Evolutionary conservation across 92 coral and sea anemone genomes (phyloP), one percentile per base, ranked within the genome.

Genomic region (Siderastrea siderea): DNA sequence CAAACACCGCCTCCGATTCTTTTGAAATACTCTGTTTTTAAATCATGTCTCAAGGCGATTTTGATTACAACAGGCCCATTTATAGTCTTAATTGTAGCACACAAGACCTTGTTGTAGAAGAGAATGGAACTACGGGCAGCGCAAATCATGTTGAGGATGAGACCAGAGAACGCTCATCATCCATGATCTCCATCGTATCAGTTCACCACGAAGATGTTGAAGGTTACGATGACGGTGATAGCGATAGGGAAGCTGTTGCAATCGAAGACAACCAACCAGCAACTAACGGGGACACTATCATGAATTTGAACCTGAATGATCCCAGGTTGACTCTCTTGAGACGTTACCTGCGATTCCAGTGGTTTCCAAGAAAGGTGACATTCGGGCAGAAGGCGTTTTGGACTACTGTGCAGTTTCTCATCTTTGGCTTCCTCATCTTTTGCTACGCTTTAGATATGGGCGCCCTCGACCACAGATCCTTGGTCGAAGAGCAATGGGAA

Each of bases 381-480:
- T 16, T 15, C 54, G 47, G 49, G 13, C 44, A 59, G 2, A 90
- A 73, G 79, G 73, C 13, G 9, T 26, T 87, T 5, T 89, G 46
- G 58, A 66, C 71, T 6, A 5, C 78, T n/a, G 38, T 79, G 52
- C 91, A 87, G 65, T 45, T 52, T 13, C 10, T 69, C 15, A 72
- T 83, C 48, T 4, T 90, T 6, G 10, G 12, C 6, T 26, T 75
- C 55, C 79, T 94, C 19, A 9, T 74, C 1, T 13, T 52, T 1
- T 67, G 80, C 57, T 69, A 79, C 71, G 14, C 78, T 54, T 85
- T 80, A 44, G 91, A 82, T 6, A 81, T 95, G 61, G 98, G 98
- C 16, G 87, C 72, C 12, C 93, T 95, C 53, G 19, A 77, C 15
- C 86, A 80, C 82, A 75, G 88, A 16, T 90, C 98, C 7, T 59